Percentiles rank a stretch among this genome's conserved stretches.
Conservation (phyloP, 92 coral and sea anemone species). For the Hydrozoanthus gracilis region DNA sequence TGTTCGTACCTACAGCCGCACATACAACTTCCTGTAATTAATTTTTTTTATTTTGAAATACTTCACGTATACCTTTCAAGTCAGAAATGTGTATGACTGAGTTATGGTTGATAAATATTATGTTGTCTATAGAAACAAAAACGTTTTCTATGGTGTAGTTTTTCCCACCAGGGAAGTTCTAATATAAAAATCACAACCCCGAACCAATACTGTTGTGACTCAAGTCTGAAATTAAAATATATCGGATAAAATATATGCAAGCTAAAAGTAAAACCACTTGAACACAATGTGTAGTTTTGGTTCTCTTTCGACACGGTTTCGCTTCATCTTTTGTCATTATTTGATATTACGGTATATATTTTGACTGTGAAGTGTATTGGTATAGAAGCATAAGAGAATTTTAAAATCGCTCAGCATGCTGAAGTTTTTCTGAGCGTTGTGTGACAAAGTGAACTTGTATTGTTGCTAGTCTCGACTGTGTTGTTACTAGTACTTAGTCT, state of each 20-base stretch:
- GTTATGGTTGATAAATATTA: neutral
- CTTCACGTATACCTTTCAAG: neutral
- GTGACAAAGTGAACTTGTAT: constrained; percentile 4
- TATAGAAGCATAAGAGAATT: neutral
- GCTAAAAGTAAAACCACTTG: too few relatives aligned
- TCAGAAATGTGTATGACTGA: neutral
- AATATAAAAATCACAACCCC: neutral
- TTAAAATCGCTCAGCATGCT: neutral
- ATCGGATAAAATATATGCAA: too few relatives aligned
- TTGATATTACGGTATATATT: neutral
- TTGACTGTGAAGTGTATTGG: too few relatives aligned
- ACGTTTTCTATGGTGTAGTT: neutral
- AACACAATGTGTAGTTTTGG: too few relatives aligned
- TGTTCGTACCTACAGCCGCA: neutral
- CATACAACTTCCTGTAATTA: constrained; percentile 17
- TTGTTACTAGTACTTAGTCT: neutral
- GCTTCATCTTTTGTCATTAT: too few relatives aligned
- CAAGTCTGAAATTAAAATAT: too few relatives aligned
- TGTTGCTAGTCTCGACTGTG: neutral
- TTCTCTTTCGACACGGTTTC: too few relatives aligned
- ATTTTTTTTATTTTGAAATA: neutral
- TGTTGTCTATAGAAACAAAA: constrained; percentile 3
- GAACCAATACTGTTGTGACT: too few relatives aligned
- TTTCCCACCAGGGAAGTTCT: neutral
- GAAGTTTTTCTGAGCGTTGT: neutral